Base-by-base conservation (phyloP, 92 coral and sea anemone species). In the Zoanthus sansibaricus region DNA sequence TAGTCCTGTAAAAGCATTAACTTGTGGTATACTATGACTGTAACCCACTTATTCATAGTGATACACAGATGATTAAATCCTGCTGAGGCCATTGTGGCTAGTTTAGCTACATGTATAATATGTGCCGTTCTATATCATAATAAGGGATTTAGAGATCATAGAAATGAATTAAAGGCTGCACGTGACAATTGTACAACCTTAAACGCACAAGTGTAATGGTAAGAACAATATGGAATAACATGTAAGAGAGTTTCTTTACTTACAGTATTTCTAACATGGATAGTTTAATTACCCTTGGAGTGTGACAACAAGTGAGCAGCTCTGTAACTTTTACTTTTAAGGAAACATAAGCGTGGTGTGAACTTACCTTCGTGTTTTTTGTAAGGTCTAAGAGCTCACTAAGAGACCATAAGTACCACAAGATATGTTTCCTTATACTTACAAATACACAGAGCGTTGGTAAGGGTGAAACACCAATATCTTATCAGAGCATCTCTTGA, bases 381-480 rank as follows among this genome's bases (percentile, higher is more conserved):
- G 85, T 51, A 21, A 66, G 14, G 45, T 75, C 4, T 46, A 80
- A 4, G 21, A 66, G 49, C 59, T 37, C 66, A 11, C 30, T 45
- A 45, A 45, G 5, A 67, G 59, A n/a, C 20, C 72, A 9, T 62
- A 59, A 44, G 74, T 64, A 70, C 51, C 61, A 66, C 75, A 46
- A 46, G 44, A 64, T 25, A 46, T 33, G 32, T 47, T 62, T 61
- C 9, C 46, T 20, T 52, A 80, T 80, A 80, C 85, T 80, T 80
- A 80, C 85, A 62, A 21, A 45, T 46, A 33, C 8, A 21, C 44
- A 80, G 51, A 31, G 37, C 52, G 12, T 17, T 59, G 14, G 17
- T 47, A 18, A 61, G 58, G 45, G 10, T 8, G 5, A 3, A 44
- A 17, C 45, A 79, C 42, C 20, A 17, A 79, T 44, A 79, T 44